Conservation (phyloP, 2,888 invertebrate genomes). For the Melangyna quadrimaculata region DNA sequence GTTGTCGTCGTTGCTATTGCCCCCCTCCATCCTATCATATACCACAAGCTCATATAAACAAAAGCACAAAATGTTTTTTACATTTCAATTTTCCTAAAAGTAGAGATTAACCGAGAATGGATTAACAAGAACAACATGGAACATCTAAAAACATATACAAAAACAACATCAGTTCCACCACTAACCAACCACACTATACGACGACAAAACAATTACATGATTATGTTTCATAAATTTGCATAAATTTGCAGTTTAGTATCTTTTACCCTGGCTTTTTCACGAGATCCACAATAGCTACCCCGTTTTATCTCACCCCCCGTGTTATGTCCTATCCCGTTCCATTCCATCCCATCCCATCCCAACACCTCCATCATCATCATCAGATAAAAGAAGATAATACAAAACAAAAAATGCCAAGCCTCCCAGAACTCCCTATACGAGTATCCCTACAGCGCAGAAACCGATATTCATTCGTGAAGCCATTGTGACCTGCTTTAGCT, state of each 20-base stretch:
- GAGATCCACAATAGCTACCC: neutral
- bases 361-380: neutral
- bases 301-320: neutral
- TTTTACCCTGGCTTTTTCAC: slow-evolving; percentile 24
- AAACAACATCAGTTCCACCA: slow-evolving; percentile 44
- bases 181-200: slow-evolving; percentile 61
- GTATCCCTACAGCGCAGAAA: neutral
- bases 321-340: neutral
- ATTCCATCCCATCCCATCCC: neutral
- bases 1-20: neutral
- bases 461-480: slow-evolving; percentile 34
- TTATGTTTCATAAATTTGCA: slow-evolving; percentile 71
- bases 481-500: slow-evolving; percentile 64
- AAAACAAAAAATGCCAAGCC: neutral
- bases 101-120: slow-evolving; percentile 65
- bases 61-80: slow-evolving; percentile 51
- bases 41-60: neutral
- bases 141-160: slow-evolving; percentile 11
- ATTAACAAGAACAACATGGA: slow-evolving; percentile 63
- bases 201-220: slow-evolving; percentile 71
- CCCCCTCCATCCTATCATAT: neutral
- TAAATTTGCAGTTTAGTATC: slow-evolving; percentile 69
- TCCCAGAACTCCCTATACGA: neutral
- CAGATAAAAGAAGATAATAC: slow-evolving; percentile 25
- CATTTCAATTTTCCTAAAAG: slow-evolving; percentile 69